Base-by-base conservation (phyloP, 1,140 invertebrate species). In the Tetragnatha versicolor region DNA sequence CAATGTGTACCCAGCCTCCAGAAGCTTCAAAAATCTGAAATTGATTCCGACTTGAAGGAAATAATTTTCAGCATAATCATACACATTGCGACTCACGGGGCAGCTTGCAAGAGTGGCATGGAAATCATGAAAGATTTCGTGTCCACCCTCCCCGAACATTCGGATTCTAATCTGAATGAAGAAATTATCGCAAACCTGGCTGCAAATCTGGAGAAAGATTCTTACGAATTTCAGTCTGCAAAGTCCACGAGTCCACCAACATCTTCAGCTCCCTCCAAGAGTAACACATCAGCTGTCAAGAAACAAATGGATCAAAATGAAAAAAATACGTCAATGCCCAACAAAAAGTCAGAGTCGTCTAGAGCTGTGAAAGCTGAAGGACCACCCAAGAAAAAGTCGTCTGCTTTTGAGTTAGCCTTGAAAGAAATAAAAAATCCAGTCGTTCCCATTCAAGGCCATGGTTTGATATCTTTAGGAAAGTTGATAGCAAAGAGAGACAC, bases 391-490 rank as follows among this genome's bases (percentile, higher is more conserved):
- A 45, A 77, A 33, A 58, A 61, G 47, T 65, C 45, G 5, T 68
- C 72, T 10, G 39, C 68, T 14, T 83, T 81, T 61, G 53, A 82
- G 22, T 25, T 58, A 55, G 91, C 91, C 1, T 82, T 94, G 20
- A 83, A 87, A 51, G 90, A 94, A 86, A 85, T 92, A 6, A 89
- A 89, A 82, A 91, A 94, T 87, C 87, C 90, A n/a, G 84, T 93
- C 49, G 84, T 95, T n/a, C 93, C 93, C 7, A 89, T 93, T 1
- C 88, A 91, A 84, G 93, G 91, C 22, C 93, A 96, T 87, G 94
- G 91, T 9, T 84, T 95, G 25, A 90, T 94, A 73, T 85, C 88
- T 63, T 84, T 96, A 10, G 90, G 89, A 29, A 92, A 90, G 87
- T 85, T 96, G 6, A 87, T 97, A 31, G 88, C 91, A 83, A 84